A percentile compares a stretch with the other conserved stretches of the same genome.
Evolutionary conservation across 2,797 vertebrate genomes (phyloP).

Genomic region (Leptatherina wallacei): DNA sequence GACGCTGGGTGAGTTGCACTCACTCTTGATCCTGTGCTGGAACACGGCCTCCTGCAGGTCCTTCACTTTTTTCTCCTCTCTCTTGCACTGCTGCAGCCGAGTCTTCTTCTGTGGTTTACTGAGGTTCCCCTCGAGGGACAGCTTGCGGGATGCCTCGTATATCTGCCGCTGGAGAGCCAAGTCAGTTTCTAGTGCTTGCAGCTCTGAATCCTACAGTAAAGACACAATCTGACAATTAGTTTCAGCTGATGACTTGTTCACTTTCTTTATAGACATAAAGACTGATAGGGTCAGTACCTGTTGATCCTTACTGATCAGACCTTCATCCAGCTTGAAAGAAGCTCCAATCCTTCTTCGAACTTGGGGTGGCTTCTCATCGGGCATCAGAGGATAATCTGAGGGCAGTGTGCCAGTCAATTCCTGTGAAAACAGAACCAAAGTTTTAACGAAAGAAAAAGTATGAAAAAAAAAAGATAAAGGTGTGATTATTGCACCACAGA

Average conservation of each 20-base stretch:
- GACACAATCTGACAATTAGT: constrained; percentile 8
- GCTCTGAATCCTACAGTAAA: constrained; percentile 83
- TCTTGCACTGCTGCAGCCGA: constrained; percentile 85
- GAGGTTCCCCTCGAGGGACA: constrained; percentile 89
- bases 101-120: constrained; percentile 88
- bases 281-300: constrained; percentile 78
- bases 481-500: neutral
- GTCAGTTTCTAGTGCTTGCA: constrained; percentile 87
- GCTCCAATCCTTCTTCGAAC: constrained; percentile 90
- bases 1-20: constrained; percentile 69
- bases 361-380: constrained; percentile 87
- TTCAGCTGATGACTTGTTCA: neutral
- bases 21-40: constrained; percentile 78
- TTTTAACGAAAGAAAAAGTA: too few relatives aligned
- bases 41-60: constrained; percentile 86
- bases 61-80: constrained; percentile 89
- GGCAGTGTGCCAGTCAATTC: constrained; percentile 91
- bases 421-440: constrained; percentile 70
- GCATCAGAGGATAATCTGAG: constrained; percentile 89
- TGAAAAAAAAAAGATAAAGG: neutral
- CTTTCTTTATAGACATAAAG: neutral
- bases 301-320: constrained; percentile 80
- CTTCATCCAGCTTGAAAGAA: constrained; percentile 90
- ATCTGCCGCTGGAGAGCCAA: constrained; percentile 92
- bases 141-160: constrained; percentile 86